Evolutionary conservation across 2,888 invertebrate genomes (phyloP).

Genomic region (Pardosa pseudoannulata): DNA sequence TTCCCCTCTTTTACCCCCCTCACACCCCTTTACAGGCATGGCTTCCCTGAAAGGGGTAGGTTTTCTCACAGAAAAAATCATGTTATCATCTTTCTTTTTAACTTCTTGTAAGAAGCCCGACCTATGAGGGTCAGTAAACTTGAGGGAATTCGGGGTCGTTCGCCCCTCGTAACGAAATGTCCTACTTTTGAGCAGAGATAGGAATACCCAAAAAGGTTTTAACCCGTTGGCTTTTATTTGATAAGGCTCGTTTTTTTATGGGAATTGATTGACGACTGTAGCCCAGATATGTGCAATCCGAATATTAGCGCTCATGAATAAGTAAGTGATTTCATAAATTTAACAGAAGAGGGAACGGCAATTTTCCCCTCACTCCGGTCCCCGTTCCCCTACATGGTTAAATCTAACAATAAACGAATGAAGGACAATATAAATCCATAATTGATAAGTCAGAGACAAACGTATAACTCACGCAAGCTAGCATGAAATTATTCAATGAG

Average conservation of each 20-base stretch:
- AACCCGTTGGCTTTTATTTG: background rate
- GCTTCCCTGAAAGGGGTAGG: constrained; percentile 39
- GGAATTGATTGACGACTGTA: too few species aligned
- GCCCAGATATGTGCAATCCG: too few species aligned
- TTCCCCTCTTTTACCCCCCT: constrained; percentile 14
- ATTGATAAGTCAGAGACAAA: too few species aligned
- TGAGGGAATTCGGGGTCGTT: constrained; percentile 51
- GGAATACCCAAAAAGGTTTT: background rate
- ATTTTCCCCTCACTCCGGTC: too few species aligned
- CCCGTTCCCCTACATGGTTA: too few species aligned
- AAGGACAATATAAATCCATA: too few species aligned
- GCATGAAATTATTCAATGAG: too few species aligned
- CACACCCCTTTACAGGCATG: background rate
- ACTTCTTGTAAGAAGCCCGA: background rate
- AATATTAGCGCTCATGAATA: too few species aligned
- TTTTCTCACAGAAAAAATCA: constrained; percentile 38
- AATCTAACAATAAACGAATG: too few species aligned
- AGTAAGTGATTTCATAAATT: too few species aligned
- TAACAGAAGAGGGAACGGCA: too few species aligned
- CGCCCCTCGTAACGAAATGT: constrained; percentile 38
- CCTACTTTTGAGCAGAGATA: constrained; percentile 23
- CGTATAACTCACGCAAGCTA: too few species aligned
- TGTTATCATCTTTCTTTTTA: constrained; percentile 3
- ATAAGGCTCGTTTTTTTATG: background rate
- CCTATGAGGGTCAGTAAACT: constrained; percentile 52